Evolutionary conservation across 2,113 vertebrate genomes (phyloP).

Genomic region (Labeo rohita): DNA sequence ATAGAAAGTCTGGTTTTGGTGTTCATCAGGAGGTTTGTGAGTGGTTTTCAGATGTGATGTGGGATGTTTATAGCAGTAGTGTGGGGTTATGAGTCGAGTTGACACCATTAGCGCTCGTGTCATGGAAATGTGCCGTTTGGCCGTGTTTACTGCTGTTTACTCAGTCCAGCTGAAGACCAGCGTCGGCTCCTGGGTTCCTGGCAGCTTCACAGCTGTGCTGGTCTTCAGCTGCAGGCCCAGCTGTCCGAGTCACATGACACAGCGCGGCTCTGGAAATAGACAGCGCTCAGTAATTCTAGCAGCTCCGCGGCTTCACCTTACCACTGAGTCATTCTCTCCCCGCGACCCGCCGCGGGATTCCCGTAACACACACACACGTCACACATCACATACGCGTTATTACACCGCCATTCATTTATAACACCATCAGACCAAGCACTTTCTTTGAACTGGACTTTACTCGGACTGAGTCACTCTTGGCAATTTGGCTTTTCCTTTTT

Average conservation of each 20-base stretch:
- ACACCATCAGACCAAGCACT: no score
- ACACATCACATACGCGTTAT: no score
- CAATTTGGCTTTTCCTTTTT: no score
- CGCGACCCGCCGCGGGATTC: slow-evolving; percentile 27
- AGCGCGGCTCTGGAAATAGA: slow-evolving; percentile 89
- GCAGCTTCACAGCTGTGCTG: slow-evolving; percentile 88
- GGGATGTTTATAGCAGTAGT: no score
- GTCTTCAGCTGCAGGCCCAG: slow-evolving; percentile 92
- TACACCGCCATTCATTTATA: no score
- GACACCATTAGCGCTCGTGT: neutral
- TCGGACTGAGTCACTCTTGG: no score
- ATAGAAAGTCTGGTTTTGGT: no score
- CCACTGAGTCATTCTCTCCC: slow-evolving; percentile 64
- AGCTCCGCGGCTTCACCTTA: slow-evolving; percentile 84
- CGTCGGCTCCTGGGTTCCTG: slow-evolving; percentile 83
- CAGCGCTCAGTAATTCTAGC: slow-evolving; percentile 88
- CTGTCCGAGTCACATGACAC: slow-evolving; percentile 88
- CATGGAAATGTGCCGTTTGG: neutral
- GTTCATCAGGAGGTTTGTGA: no score
- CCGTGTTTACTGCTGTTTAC: neutral
- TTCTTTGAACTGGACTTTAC: no score
- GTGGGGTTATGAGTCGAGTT: neutral
- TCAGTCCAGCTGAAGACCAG: slow-evolving; percentile 31
- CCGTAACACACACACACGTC: slow-evolving; percentile 2
- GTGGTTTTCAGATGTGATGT: no score